Percentiles rank a stretch among this genome's conserved stretches.
phyloP scores from a whole-genome alignment of 2,888 invertebrate species.

The Capitulum mitella region DNA sequence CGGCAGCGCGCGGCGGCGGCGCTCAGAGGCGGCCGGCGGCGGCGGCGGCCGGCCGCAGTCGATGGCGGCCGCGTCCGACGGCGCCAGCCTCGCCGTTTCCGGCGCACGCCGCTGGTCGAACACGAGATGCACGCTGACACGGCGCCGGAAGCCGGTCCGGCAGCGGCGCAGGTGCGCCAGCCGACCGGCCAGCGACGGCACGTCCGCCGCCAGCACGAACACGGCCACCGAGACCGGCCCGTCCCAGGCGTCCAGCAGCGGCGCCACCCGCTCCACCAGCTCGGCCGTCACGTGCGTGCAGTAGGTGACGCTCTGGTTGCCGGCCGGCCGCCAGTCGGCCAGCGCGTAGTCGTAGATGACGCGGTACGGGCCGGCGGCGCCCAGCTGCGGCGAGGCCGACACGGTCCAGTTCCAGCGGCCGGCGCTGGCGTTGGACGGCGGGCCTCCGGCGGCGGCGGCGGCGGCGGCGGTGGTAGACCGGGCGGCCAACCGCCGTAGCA shows the following conservation, averaged over 20 bases:
- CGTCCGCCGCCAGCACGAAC: constrained; percentile 77
- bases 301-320: constrained; percentile 79
- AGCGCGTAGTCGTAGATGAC: constrained; percentile 77
- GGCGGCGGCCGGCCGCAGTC: constrained; percentile 28
- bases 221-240: constrained; percentile 80
- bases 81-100: constrained; percentile 38
- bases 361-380: constrained; percentile 54
- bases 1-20: constrained; percentile 52
- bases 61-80: constrained; percentile 29
- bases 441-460: background rate
- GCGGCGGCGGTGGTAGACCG: background rate
- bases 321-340: constrained; percentile 50
- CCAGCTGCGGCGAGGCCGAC: constrained; percentile 34
- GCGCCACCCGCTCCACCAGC: constrained; percentile 78
- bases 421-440: background rate
- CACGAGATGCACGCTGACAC: constrained; percentile 80
- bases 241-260: constrained; percentile 75
- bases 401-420: background rate
- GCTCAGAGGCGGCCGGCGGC: constrained; percentile 40
- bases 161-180: constrained; percentile 58
- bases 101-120: constrained; percentile 81
- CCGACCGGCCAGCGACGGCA: constrained; percentile 65
- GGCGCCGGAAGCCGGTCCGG: constrained; percentile 53
- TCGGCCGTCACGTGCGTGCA: constrained; percentile 90
- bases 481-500: background rate